These are phyloP conservation scores for Bradypus variegatus DNA, from an alignment of 2,797 vertebrate genomes.

Conservation along the genomic window DNA sequence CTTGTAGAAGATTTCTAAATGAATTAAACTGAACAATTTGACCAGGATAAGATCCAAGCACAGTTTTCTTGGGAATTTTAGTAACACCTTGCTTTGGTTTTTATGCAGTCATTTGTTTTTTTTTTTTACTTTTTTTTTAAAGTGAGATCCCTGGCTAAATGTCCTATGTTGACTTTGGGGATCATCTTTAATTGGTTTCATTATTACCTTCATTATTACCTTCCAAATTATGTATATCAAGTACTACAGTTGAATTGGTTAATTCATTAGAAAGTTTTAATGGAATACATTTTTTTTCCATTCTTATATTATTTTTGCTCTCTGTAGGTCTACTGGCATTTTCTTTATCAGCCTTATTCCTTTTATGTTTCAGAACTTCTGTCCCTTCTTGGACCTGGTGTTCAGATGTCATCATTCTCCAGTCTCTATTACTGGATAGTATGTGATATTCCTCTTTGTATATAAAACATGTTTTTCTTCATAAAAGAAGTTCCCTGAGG, in stretches of 20 bases:
- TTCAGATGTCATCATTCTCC: slow-evolving; percentile 49
- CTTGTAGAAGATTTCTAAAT: slow-evolving; percentile 70
- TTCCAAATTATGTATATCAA: slow-evolving; percentile 45
- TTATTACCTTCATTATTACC: slow-evolving; percentile 26
- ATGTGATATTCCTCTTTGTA: too few species aligned
- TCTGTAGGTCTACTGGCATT: too few species aligned
- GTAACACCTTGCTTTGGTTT: slow-evolving; percentile 68
- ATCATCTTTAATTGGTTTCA: slow-evolving; percentile 52
- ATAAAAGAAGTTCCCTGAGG: too few species aligned
- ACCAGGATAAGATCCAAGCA: slow-evolving; percentile 86
- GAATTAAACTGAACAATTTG: slow-evolving; percentile 89
- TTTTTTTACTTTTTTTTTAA: slow-evolving; percentile 73
- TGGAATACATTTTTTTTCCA: slow-evolving; percentile 43
- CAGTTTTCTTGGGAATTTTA: slow-evolving; percentile 68
- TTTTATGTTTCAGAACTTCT: too few species aligned
- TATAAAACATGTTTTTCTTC: too few species aligned
- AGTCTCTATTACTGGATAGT: slow-evolving; percentile 38
- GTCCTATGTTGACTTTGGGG: slow-evolving; percentile 60
- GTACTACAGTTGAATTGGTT: not conserved
- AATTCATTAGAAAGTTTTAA: slow-evolving; percentile 55
- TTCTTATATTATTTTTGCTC: not conserved
- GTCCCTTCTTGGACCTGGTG: not conserved
- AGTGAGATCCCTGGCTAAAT: slow-evolving; percentile 74
- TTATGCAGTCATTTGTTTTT: slow-evolving; percentile 68
- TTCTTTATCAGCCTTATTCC: too few species aligned